Evolutionary conservation across 2,113 vertebrate genomes (phyloP).

Genomic region (Oenanthe melanoleuca): DNA sequence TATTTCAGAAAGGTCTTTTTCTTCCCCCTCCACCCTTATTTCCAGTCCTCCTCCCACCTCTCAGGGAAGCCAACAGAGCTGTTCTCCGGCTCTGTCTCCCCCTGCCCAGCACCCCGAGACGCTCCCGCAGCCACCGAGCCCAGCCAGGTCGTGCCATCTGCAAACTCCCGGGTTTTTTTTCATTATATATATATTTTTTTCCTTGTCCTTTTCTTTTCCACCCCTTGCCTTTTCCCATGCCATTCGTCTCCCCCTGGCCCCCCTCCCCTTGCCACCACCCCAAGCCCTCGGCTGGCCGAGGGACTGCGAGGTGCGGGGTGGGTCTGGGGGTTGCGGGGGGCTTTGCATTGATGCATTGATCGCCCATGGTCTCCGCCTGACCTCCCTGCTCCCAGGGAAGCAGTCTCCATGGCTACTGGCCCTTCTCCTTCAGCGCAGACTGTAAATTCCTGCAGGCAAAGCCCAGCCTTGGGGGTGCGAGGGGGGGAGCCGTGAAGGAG

Average conservation of each 20-base stretch:
- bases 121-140: background rate
- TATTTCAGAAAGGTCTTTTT: background rate
- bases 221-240: background rate
- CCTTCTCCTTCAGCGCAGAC: slow-evolving; percentile 81
- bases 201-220: background rate
- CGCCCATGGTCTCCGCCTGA: slow-evolving; percentile 82
- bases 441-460: slow-evolving; percentile 86
- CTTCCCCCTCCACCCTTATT: background rate
- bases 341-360: slow-evolving; percentile 85
- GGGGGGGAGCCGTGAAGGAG: slow-evolving; percentile 74
- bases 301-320: slow-evolving; percentile 54
- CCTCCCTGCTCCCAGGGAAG: slow-evolving; percentile 86
- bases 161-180: background rate
- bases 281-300: background rate
- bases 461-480: slow-evolving; percentile 76
- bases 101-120: background rate
- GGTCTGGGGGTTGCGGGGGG: slow-evolving; percentile 74
- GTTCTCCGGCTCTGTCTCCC: background rate
- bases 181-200: background rate
- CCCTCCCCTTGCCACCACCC: no score
- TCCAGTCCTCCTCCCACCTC: background rate
- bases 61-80: background rate
- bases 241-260: background rate
- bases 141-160: background rate
- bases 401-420: slow-evolving; percentile 84